A percentile compares a stretch with the other conserved stretches of the same genome.
These are phyloP conservation scores for Gymnocephalus cernua DNA, from an alignment of 2,113 vertebrate genomes.

Conservation along the genomic window DNA sequence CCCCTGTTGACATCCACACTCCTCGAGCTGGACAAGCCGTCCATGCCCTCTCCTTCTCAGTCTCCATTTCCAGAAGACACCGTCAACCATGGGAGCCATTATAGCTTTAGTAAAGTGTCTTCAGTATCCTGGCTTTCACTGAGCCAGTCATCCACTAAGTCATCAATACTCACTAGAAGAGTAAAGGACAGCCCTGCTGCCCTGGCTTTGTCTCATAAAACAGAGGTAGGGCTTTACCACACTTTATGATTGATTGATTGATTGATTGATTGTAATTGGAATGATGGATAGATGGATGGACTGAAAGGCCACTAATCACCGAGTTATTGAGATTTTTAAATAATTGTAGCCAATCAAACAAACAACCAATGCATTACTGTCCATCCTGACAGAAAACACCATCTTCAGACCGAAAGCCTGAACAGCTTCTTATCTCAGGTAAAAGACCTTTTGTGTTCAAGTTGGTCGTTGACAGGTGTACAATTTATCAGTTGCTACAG, in stretches of 20 bases:
- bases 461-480: neutral
- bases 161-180: conserved; percentile 34
- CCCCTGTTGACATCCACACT: conserved; percentile 74
- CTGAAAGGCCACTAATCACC: neutral
- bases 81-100: neutral
- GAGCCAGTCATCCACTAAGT: conserved; percentile 68
- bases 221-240: conserved; percentile 67
- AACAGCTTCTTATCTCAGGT: conserved; percentile 74
- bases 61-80: conserved; percentile 44
- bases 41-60: conserved; percentile 33
- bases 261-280: neutral
- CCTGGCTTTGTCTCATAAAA: conserved; percentile 26
- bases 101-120: conserved; percentile 66
- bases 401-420: conserved; percentile 15
- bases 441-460: conserved; percentile 24
- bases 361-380: conserved; percentile 23
- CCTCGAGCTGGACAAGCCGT: conserved; percentile 52
- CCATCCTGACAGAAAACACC: conserved; percentile 76
- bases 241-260: neutral
- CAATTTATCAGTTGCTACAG: neutral
- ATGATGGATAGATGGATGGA: neutral
- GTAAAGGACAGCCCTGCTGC: conserved; percentile 34
- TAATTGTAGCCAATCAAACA: neutral
- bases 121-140: conserved; percentile 63
- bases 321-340: neutral